Conservation (phyloP, 2,888 invertebrate genomes). For the Octonoba sinensis region DNA sequence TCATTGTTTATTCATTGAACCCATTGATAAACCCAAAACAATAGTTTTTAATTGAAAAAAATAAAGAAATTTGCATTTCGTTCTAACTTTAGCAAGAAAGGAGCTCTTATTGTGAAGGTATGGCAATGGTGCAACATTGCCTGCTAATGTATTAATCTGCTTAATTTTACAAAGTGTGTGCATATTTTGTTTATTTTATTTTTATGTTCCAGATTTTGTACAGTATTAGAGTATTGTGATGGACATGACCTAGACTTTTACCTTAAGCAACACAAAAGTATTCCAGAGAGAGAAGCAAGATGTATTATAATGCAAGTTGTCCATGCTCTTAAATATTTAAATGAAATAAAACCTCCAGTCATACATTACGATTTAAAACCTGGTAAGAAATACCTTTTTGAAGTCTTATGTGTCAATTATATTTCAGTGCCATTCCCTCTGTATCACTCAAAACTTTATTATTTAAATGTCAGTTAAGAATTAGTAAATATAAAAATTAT, state of each 20-base stretch:
- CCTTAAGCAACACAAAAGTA: constrained; percentile 99
- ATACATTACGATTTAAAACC: constrained; percentile 99
- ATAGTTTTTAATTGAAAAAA: no score
- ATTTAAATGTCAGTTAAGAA: no score
- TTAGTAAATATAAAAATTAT: no score
- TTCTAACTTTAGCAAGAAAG: no score
- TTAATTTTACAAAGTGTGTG: not conserved
- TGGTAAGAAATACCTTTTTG: constrained; percentile 73
- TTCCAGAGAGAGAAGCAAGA: constrained; percentile 98
- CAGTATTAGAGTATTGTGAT: constrained; percentile 99
- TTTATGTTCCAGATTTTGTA: constrained; percentile 82
- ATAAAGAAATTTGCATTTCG: no score
- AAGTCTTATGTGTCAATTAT: not conserved
- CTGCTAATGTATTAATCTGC: no score
- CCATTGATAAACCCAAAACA: no score
- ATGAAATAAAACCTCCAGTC: constrained; percentile 99
- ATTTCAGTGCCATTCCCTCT: not conserved
- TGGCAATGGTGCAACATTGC: no score
- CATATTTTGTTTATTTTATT: not conserved
- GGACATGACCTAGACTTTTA: constrained; percentile 99
- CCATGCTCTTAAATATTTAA: constrained; percentile 98
- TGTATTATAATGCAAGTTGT: constrained; percentile 99
- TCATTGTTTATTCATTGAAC: no score
- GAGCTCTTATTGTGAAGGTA: no score
- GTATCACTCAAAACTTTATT: no score